phyloP scores from a whole-genome alignment of 2,797 vertebrate genomes.

The Scolopax bukidnonensis region DNA sequence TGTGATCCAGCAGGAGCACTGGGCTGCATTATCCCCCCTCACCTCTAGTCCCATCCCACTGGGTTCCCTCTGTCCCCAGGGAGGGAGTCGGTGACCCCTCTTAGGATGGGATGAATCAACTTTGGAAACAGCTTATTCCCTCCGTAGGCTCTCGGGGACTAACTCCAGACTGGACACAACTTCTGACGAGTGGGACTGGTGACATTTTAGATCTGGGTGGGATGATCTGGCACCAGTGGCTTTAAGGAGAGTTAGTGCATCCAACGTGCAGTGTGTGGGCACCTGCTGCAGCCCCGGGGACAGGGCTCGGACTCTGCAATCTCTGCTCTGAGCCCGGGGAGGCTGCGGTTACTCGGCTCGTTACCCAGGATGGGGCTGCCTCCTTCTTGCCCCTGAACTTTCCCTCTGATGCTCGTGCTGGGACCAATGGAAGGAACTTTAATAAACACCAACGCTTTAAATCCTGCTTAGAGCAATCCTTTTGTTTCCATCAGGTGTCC shows the following conservation, averaged over 20 bases:
- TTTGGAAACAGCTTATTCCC: neutral
- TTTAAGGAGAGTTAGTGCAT: neutral
- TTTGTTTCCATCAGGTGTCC: neutral
- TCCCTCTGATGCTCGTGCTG: neutral
- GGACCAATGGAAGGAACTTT: neutral
- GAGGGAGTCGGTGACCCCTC: neutral
- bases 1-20: neutral
- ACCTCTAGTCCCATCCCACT: neutral
- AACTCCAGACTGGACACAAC: neutral
- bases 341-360: accelerated
- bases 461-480: neutral
- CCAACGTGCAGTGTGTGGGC: neutral
- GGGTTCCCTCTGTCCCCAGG: neutral
- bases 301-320: neutral
- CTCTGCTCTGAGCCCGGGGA: neutral
- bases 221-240: neutral
- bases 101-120: neutral
- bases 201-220: neutral
- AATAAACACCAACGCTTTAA: neutral
- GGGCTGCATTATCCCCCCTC: accelerated
- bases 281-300: neutral
- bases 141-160: neutral
- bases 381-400: neutral
- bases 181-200: neutral
- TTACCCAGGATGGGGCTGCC: neutral